phyloP scores from a whole-genome alignment of 2,113 vertebrate genomes.

The Trinectes maculatus region DNA sequence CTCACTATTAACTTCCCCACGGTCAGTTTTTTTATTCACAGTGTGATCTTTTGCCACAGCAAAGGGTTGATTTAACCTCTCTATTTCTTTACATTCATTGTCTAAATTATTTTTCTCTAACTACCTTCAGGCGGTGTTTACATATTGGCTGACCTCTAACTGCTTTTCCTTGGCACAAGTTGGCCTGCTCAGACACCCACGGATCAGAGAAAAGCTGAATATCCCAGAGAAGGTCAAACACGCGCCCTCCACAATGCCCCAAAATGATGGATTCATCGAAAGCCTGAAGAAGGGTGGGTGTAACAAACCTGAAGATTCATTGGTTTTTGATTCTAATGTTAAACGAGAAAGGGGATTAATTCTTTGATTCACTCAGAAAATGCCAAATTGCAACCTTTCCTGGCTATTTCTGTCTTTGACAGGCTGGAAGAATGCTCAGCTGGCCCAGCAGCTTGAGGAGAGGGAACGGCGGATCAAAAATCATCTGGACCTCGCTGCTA shows the following conservation, averaged over 20 bases:
- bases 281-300: conserved; percentile 83
- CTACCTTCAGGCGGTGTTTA: conserved; percentile 85
- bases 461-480: conserved; percentile 84
- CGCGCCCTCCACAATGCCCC: conserved; percentile 62
- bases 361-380: not conserved
- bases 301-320: fast-evolving
- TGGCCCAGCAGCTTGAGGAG: conserved; percentile 84
- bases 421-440: conserved; percentile 90
- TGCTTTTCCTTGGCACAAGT: conserved; percentile 88
- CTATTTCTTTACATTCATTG: not conserved
- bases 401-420: conserved; percentile 7
- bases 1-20: conserved; percentile 90
- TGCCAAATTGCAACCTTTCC: no score
- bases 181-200: conserved; percentile 82
- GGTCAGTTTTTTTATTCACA: conserved; percentile 78
- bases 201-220: conserved; percentile 75
- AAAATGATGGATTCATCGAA: conserved; percentile 80
- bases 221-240: conserved; percentile 84
- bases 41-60: no score
- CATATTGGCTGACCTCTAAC: conserved; percentile 93
- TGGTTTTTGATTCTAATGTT: not conserved
- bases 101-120: not conserved
- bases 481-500: conserved; percentile 85
- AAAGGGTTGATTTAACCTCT: no score
- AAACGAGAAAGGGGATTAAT: no score